Base-by-base conservation (phyloP, 2,113 vertebrate genomes). In the Sinocyclocheilus maitianheensis region DNA sequence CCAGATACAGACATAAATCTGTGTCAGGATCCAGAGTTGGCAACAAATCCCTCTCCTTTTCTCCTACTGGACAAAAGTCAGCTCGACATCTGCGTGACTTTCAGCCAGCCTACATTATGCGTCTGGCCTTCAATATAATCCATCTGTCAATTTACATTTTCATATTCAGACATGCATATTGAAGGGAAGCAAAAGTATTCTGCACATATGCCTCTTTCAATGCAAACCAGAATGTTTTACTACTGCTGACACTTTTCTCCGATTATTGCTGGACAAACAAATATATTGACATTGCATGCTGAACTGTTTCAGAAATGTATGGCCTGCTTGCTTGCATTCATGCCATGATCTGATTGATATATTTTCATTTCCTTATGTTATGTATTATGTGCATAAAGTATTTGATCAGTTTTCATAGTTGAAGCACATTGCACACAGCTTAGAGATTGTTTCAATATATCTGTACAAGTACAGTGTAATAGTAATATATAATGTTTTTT, bases 81-180 rank as follows among this genome's bases (percentile, higher is more conserved):
- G 87, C 46, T 46, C 87, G 88, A 90, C 88, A 94, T 91, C 92
- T 91, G 92, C 89, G 90, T 90, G 88, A 91, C 88, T 92, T 85
- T 90, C 87, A 88, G 77, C 12, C 72, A 89, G 63, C 84, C 83
- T 78, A 82, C 84, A 91, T 60, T 78, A 78, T 26, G 67, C 40
- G 78, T 77, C 65, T 62, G 86, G 86, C 43, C 62, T 71, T 78
- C 11, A 10, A 10, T 40, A 51, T 78, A 71, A 71, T 83, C 81
- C 74, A 60, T 67, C 60, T 69, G 37, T 74, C 69, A 71, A 71
- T 86, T 81, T 62, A 71, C 24, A 65, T 60, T 69, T 80, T n/a
- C 40, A 72, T 63, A 84, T n/a, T n/a, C 63, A 69, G 46, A 86
- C 24, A 58, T n/a, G 12, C 24, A 53, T 43, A 46, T 26, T 69